Evolutionary conservation across 2,888 invertebrate species (phyloP).

Genomic region (Drosophila melanocephala): DNA sequence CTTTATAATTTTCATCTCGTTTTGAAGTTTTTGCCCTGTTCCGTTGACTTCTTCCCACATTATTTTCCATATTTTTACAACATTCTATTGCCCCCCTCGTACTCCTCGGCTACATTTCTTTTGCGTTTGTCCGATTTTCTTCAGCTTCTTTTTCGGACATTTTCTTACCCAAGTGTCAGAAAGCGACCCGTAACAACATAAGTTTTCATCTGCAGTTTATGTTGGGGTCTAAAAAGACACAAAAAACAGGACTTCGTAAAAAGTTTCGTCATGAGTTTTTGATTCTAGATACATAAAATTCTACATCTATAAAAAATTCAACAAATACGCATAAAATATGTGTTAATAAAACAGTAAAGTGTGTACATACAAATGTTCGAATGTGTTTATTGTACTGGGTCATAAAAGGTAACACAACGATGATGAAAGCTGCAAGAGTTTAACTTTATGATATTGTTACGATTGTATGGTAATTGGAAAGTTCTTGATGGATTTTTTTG

Average conservation of each 20-base stretch:
- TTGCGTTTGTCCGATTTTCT: constrained; percentile 38
- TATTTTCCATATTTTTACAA: constrained; percentile 68
- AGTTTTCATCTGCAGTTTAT: constrained; percentile 63
- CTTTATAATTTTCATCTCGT: constrained; percentile 80
- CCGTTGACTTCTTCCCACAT: constrained; percentile 47
- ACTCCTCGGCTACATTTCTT: constrained; percentile 19
- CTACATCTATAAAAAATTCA: background rate
- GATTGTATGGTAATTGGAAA: background rate
- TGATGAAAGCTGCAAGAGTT: background rate
- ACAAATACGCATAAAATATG: constrained; percentile 25
- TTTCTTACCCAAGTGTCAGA: constrained; percentile 49
- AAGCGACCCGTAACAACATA: constrained; percentile 65
- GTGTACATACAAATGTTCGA: constrained; percentile 2
- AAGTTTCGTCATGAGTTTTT: constrained; percentile 35
- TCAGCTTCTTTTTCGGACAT: constrained; percentile 17
- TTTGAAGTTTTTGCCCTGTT: constrained; percentile 60
- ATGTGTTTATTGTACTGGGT: background rate
- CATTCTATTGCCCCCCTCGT: constrained; percentile 6
- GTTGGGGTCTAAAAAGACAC: constrained; percentile 11
- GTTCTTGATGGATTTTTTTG: background rate
- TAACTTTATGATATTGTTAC: constrained; percentile 7
- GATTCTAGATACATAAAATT: constrained; percentile 20
- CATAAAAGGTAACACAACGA: constrained; percentile 6
- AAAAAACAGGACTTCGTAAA: constrained; percentile 27
- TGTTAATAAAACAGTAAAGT: constrained; percentile 36